A percentile compares a stretch with the other conserved stretches of the same genome.
phyloP scores from a whole-genome alignment of 2,888 invertebrate species.

The Chloroclysta siterata region DNA sequence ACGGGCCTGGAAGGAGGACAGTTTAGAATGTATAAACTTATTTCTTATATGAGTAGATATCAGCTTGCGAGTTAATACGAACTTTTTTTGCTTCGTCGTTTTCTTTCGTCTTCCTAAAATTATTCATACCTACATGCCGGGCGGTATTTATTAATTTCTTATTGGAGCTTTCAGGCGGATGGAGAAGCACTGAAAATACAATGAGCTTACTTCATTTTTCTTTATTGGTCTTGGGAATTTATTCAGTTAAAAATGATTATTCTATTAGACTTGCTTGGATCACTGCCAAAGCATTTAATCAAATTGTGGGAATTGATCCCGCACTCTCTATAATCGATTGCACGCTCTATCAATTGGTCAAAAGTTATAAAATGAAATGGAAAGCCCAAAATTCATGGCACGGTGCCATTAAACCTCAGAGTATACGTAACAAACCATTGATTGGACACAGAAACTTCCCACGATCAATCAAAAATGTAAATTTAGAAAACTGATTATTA shows the following conservation, averaged over 20 bases:
- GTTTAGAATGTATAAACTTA: background rate
- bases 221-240: too few species aligned
- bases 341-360: conserved; percentile 18
- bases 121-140: too few species aligned
- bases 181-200: too few species aligned
- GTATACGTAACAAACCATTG: background rate
- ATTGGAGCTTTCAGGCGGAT: too few species aligned
- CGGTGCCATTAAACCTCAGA: background rate
- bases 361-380: conserved; percentile 18
- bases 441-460: conserved; percentile 21
- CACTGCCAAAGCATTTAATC: background rate
- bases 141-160: too few species aligned
- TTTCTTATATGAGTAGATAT: too few species aligned
- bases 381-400: conserved; percentile 8
- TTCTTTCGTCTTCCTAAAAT: too few species aligned
- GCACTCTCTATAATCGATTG: background rate
- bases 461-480: conserved; percentile 14
- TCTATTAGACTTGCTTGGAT: too few species aligned
- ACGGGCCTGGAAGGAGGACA: conserved; percentile 82
- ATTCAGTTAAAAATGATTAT: too few species aligned
- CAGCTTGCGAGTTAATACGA: too few species aligned
- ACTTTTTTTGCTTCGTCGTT: too few species aligned
- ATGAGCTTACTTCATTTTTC: too few species aligned
- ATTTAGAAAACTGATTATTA: conserved; percentile 1
- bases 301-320: conserved; percentile 2